Evolutionary conservation across 2,888 invertebrate species (phyloP), one percentile per base, ranked within the genome.

Genomic region (Ormia ochracea): DNA sequence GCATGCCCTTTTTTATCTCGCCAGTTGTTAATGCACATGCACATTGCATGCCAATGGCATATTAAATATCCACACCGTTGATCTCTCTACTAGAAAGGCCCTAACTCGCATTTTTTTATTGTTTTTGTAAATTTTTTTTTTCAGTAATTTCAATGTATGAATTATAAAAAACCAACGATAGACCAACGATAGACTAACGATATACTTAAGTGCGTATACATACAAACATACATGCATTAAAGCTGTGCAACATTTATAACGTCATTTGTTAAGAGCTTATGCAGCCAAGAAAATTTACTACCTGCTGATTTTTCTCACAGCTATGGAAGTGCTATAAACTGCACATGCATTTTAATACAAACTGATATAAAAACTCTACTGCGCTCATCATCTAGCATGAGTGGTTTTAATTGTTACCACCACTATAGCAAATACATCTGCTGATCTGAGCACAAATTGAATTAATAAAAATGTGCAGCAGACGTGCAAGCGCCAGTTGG

Each of bases 401-500:
- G 52, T 54, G 52, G 28, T 41, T 38, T 36, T 52, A 38, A 26
- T 52, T 52, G 50, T 38, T 19, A 19, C 26, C 31, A 66, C 38
- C 33, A 38, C n/a, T 2, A 59, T 1, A 54, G 12, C 31, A 33
- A 33, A 2, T 23, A 75, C 26, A 68, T 68, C 43, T 50, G 45
- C 41, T 41, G 66, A 58, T 74, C 31, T 58, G 43, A 68, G 68
- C 70, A 52, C 59, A 79, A 78, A 75, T 79, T 75, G 66, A 48
- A 75, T 72, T 80, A 80, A 76, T 72, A 61, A 31, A 76, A 76
- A 69, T 54, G 74, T 70, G 56, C 77, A 66, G 74, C 78, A 82
- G 82, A 81, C 82, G 77, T 69, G 70, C 68, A 74, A 82, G 78
- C 76, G 72, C 65, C 77, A 78, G 78, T 73, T 76, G 69, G n/a